Conservation (phyloP, 2,888 invertebrate genomes). For the Synergus itoensis region DNA sequence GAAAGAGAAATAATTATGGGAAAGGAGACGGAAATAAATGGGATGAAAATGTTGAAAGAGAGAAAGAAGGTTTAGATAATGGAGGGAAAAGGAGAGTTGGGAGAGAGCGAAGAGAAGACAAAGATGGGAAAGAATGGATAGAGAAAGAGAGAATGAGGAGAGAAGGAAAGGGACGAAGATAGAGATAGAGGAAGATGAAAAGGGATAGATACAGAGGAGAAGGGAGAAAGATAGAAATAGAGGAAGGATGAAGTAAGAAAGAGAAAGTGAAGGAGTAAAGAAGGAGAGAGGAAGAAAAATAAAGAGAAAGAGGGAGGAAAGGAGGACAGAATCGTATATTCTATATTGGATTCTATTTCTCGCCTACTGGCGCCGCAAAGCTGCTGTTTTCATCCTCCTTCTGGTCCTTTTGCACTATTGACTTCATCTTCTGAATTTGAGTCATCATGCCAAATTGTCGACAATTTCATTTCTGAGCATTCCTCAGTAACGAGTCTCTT, state of each 20-base stretch:
- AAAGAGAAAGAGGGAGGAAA: background rate
- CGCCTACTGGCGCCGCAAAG: constrained; percentile 61
- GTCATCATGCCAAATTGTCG: constrained; percentile 16
- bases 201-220: no score
- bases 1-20: background rate
- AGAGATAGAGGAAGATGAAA: background rate
- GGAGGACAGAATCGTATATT: constrained; percentile 44
- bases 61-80: background rate
- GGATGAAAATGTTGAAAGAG: no score
- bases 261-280: background rate
- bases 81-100: background rate
- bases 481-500: background rate
- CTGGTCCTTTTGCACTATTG: constrained; percentile 40
- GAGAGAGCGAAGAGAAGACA: background rate
- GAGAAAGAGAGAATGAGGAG: no score
- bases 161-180: no score
- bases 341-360: constrained; percentile 69
- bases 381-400: constrained; percentile 46
- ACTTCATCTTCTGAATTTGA: constrained; percentile 22
- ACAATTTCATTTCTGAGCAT: constrained; percentile 3
- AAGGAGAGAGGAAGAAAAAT: constrained; percentile 39
- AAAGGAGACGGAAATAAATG: background rate
- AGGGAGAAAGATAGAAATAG: background rate
- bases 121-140: no score
- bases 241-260: background rate